Percentiles rank a stretch among this genome's conserved stretches.
Evolutionary conservation across 1,140 invertebrate genomes (phyloP).

Genomic region (Drosophila willistoni): DNA sequence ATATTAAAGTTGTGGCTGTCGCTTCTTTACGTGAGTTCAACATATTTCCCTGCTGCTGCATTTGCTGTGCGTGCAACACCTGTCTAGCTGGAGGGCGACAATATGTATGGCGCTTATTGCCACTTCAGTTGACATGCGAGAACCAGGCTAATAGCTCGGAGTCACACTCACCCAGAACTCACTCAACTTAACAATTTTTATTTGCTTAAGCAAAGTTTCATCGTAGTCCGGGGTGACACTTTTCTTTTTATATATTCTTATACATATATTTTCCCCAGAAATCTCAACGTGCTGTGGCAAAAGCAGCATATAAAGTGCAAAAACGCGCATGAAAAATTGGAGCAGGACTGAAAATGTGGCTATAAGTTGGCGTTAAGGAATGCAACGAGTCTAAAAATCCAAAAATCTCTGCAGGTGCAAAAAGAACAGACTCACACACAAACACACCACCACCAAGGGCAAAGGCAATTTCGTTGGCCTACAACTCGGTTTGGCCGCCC

Average conservation of each 20-base stretch:
- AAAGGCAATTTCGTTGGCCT: constrained; percentile 27
- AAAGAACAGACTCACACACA: constrained; percentile 21
- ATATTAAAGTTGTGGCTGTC: neutral
- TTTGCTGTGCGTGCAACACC: neutral
- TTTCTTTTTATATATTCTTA: constrained; percentile 25
- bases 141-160: constrained; percentile 57
- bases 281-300: constrained; percentile 37
- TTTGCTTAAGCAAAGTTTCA: constrained; percentile 57
- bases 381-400: constrained; percentile 44
- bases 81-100: constrained; percentile 47
- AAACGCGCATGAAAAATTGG: constrained; percentile 19
- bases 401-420: constrained; percentile 64
- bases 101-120: constrained; percentile 78
- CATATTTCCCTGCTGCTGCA: constrained; percentile 1
- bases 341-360: constrained; percentile 34
- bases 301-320: constrained; percentile 25
- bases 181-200: constrained; percentile 52
- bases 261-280: constrained; percentile 35
- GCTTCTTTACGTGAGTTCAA: neutral
- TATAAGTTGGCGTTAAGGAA: constrained; percentile 49
- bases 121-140: constrained; percentile 75
- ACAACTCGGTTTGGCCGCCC: constrained; percentile 7
- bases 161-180: constrained; percentile 8
- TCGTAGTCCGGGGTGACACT: constrained; percentile 50
- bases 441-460: constrained; percentile 18